A percentile compares a stretch with the other conserved stretches of the same genome.
Evolutionary conservation across 2,113 vertebrate species (phyloP).

Genomic region (Coracopsis vasa): DNA sequence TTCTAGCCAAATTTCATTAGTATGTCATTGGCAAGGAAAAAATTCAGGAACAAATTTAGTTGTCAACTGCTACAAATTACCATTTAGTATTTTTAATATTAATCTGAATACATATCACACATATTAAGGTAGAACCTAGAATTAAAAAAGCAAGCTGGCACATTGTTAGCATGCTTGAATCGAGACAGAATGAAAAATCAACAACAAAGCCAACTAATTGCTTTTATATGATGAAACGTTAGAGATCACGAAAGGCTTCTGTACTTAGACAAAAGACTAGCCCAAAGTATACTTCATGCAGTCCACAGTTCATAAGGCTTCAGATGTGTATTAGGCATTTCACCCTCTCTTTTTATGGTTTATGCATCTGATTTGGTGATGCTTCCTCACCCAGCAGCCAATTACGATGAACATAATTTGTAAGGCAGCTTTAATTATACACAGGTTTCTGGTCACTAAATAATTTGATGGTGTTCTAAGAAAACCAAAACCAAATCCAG

Average conservation of each 20-base stretch:
- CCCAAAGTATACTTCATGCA: not conserved
- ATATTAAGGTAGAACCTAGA: not conserved
- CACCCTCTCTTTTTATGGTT: not conserved
- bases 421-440: not conserved
- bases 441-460: not conserved
- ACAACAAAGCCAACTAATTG: not conserved
- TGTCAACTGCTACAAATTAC: not conserved
- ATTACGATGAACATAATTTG: not conserved
- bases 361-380: not conserved
- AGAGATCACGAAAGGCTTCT: not conserved
- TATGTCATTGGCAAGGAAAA: not conserved
- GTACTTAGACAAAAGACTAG: not conserved
- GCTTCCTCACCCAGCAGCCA: not conserved
- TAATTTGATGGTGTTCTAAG: not conserved
- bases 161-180: not conserved
- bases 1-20: conserved; percentile 11
- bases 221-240: not conserved
- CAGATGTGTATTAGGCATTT: not conserved
- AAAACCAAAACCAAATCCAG: not conserved
- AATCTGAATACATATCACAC: not conserved
- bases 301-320: conserved; percentile 56
- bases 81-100: not conserved
- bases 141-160: not conserved
- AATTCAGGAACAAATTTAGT: not conserved
- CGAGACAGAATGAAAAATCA: not conserved